Conservation (phyloP, 2,797 vertebrate genomes). For the Pampus argenteus region DNA sequence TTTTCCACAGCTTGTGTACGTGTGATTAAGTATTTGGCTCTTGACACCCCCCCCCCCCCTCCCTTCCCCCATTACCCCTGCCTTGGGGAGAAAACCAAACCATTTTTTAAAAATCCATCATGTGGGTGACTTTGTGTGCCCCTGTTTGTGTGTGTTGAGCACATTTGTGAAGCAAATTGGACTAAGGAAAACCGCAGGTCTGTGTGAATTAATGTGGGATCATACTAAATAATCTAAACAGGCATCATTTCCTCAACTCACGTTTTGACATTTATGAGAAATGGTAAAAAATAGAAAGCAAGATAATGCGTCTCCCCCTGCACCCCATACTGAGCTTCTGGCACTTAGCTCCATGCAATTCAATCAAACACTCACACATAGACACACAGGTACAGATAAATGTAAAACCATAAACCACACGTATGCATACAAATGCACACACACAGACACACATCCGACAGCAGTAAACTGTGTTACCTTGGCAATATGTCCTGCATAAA, state of each 20-base stretch:
- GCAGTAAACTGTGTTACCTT: not conserved
- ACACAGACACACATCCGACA: not conserved
- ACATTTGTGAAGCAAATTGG: slow-evolving; percentile 63
- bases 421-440: slow-evolving; percentile 2
- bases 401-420: not conserved
- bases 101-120: slow-evolving; percentile 60
- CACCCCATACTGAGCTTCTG: slow-evolving; percentile 17
- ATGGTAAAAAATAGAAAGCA: slow-evolving; percentile 23
- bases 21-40: slow-evolving; percentile 65
- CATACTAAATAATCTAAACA: slow-evolving; percentile 70
- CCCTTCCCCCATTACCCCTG: too few relatives aligned
- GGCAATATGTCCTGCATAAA: slow-evolving; percentile 5
- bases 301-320: slow-evolving; percentile 6
- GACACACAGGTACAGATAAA: not conserved
- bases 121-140: slow-evolving; percentile 23
- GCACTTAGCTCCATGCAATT: slow-evolving; percentile 12
- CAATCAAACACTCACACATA: slow-evolving; percentile 8
- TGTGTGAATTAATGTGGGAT: slow-evolving; percentile 48
- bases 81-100: slow-evolving; percentile 51
- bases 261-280: slow-evolving; percentile 57
- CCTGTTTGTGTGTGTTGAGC: slow-evolving; percentile 6
- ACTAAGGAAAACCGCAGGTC: slow-evolving; percentile 39
- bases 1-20: slow-evolving; percentile 34
- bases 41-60: too few relatives aligned
- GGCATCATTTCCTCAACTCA: slow-evolving; percentile 40